A percentile compares a stretch with the other conserved stretches of the same genome.
phyloP scores from a whole-genome alignment of 92 coral and sea anemone genomes.

The Palythoa grandiflora region DNA sequence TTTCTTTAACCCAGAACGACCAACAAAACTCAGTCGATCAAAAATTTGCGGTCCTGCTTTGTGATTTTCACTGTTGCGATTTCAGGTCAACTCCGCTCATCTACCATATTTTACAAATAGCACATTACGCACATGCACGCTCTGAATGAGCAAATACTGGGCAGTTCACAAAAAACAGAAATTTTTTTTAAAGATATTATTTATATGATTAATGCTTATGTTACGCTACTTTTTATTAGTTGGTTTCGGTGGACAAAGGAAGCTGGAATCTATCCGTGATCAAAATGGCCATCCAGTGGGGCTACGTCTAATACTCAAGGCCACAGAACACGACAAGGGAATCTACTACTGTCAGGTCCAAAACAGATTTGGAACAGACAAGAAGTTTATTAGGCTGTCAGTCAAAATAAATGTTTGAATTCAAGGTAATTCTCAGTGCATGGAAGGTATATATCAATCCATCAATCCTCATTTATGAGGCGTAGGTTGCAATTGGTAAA shows the following conservation, averaged over 20 bases:
- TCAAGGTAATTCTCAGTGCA: background rate
- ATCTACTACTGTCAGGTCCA: constrained; percentile 62
- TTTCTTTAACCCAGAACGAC: too few species aligned
- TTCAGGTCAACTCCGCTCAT: too few species aligned
- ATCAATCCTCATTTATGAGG: too few species aligned
- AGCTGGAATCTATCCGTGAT: constrained; percentile 48
- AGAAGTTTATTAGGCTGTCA: constrained; percentile 37
- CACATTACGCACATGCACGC: too few species aligned
- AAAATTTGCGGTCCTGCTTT: too few species aligned
- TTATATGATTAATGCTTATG: background rate
- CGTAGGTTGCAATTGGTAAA: too few species aligned
- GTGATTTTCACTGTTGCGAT: too few species aligned
- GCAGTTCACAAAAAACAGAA: background rate
- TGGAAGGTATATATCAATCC: background rate
- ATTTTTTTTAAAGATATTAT: background rate
- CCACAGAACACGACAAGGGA: constrained; percentile 70
- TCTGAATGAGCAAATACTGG: background rate
- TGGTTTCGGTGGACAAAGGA: constrained; percentile 73
- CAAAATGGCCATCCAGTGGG: constrained; percentile 57
- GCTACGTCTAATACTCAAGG: constrained; percentile 67
- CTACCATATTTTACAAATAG: too few species aligned
- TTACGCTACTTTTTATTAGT: constrained; percentile 33
- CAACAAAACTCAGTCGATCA: too few species aligned
- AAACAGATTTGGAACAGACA: constrained; percentile 65
- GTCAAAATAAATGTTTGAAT: constrained; percentile 13